Conservation (phyloP, 1,140 invertebrate genomes). For the Saccostrea echinata region DNA sequence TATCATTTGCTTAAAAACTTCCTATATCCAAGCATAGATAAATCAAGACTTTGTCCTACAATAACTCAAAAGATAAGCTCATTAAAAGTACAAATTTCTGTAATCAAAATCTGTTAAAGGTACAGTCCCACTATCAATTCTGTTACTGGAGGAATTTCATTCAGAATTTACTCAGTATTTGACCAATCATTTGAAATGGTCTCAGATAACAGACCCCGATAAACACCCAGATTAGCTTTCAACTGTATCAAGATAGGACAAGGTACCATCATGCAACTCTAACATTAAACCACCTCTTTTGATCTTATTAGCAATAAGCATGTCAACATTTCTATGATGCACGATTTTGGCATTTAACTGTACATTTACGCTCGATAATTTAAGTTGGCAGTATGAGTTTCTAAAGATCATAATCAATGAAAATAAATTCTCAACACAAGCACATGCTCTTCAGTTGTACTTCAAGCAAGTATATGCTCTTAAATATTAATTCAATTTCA, state of each 20-base stretch:
- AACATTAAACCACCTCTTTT: conserved; percentile 11
- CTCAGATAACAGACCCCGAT: not conserved
- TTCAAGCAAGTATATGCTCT: too few species aligned
- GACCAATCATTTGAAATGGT: conserved; percentile 16
- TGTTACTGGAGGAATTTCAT: not conserved
- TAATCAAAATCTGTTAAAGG: conserved; percentile 27
- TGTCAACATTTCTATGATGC: not conserved
- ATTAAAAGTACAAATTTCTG: conserved; percentile 22
- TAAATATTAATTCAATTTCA: too few species aligned
- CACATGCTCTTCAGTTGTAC: not conserved
- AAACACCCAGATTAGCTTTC: conserved; percentile 21
- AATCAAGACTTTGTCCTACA: conserved; percentile 10
- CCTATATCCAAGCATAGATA: not conserved
- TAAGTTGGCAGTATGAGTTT: not conserved
- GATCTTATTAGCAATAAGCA: not conserved
- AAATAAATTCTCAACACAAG: not conserved
- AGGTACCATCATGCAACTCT: conserved; percentile 17
- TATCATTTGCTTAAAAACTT: conserved; percentile 6
- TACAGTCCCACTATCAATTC: conserved; percentile 26
- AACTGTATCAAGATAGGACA: conserved; percentile 19
- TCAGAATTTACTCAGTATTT: not conserved
- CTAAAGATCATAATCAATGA: not conserved
- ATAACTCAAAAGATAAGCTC: not conserved
- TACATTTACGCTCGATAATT: not conserved
- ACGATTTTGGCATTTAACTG: not conserved